Base-by-base conservation (phyloP, 2,888 invertebrate species). In the Polymixis flavicincta region DNA sequence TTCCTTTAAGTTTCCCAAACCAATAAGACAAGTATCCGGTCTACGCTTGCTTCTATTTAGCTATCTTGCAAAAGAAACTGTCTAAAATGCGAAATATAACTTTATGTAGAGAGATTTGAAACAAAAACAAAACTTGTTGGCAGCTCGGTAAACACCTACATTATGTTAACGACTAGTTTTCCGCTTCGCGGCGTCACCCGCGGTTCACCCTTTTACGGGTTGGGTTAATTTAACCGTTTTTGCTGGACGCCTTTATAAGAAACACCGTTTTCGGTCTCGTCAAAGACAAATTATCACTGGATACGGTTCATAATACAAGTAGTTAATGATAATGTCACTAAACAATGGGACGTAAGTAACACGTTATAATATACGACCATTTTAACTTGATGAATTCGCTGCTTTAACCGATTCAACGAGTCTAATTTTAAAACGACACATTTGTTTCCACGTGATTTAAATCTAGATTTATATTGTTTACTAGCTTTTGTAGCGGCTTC, bases 101-200 rank as follows among this genome's bases (percentile, higher is more conserved):
- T 54, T 55, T 81, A 54, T 50, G 52, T 71, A 69, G 57, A 76
- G 57, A 69, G 78, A 67, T 86, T 75, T 60, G 19, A 37, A 83
- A 84, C 73, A 78, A 75, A 85, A 78, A 82, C 74, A 82, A 78
- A 85, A 82, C 54, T 79, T 66, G 37, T 55, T 69, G 61, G 57
- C 69, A 64, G 57, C 42, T 71, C 50, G 22, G 74, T 78, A 68
- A 75, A 74, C 72, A 77, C 54, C 60, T 74, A 84, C 67, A 71
- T 76, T 76, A 76, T 74, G 61, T 55, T 80, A 80, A 87, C 69
- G 76, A 78, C 81, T 87, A 88, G 81, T 85, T 87, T 87, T 87
- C 85, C 87, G 69, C 78, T 85, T 82, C 74, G 66, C 25, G 78
- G 75, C 71, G 48, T 81, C 71, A 78, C 76, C 57, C 79, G 70